phyloP scores from a whole-genome alignment of 2,888 invertebrate genomes.

The Dendrolimus pini region DNA sequence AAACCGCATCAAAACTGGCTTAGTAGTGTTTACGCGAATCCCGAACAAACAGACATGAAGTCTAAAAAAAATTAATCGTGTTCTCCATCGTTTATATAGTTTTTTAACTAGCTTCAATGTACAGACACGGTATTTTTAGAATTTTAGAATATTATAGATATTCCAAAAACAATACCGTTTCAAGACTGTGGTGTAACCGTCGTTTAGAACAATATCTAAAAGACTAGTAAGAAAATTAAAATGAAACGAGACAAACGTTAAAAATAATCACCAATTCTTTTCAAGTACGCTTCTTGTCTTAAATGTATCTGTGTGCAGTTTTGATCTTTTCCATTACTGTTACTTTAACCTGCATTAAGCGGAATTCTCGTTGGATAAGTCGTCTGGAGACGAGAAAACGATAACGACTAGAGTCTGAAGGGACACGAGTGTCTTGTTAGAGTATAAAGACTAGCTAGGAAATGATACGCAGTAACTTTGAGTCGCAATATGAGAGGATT shows the following conservation, averaged over 20 bases:
- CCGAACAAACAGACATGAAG: too few relatives aligned
- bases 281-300: neutral
- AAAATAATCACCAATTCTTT: neutral
- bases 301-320: neutral
- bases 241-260: neutral
- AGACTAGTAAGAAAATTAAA: neutral
- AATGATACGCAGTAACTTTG: neutral
- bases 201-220: neutral
- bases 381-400: slow-evolving; percentile 15
- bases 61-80: too few relatives aligned
- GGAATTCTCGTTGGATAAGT: slow-evolving; percentile 2
- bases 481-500: neutral
- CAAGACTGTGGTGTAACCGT: too few relatives aligned
- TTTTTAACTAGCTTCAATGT: too few relatives aligned
- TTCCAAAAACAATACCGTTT: too few relatives aligned
- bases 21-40: too few relatives aligned
- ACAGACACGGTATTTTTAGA: too few relatives aligned
- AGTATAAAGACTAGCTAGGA: neutral
- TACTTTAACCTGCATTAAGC: neutral
- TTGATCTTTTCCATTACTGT: neutral
- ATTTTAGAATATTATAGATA: too few relatives aligned
- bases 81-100: too few relatives aligned
- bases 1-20: too few relatives aligned
- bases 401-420: slow-evolving; percentile 16
- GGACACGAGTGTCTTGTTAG: slow-evolving; percentile 19